These are phyloP conservation scores for Stegodyphus mimosarum DNA, from an alignment of 1,140 invertebrate species.

Conservation along the genomic window DNA sequence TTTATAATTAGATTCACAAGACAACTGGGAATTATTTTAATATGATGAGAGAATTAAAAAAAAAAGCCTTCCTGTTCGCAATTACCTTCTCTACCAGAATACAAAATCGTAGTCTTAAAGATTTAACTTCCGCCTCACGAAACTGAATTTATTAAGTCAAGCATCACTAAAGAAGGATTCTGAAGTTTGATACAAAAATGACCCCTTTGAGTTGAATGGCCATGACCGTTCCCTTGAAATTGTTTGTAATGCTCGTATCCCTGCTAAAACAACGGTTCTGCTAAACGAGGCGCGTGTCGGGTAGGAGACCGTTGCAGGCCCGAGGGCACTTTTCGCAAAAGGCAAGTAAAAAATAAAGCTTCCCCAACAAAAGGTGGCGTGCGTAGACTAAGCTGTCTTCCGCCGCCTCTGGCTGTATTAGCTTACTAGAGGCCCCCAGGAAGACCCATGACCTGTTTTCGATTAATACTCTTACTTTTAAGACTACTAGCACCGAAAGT, in stretches of 20 bases:
- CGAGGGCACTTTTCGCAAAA: slow-evolving; percentile 23
- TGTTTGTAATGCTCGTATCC: not conserved
- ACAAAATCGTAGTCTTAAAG: too few species aligned
- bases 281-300: slow-evolving; percentile 28
- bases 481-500: not conserved
- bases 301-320: slow-evolving; percentile 44
- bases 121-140: too few species aligned
- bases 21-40: too few species aligned
- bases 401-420: slow-evolving; percentile 26
- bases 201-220: slow-evolving; percentile 17
- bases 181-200: too few species aligned
- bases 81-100: too few species aligned
- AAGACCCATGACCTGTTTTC: slow-evolving; percentile 47
- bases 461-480: slow-evolving; percentile 59
- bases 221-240: slow-evolving; percentile 55
- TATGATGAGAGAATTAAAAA: too few species aligned
- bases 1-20: too few species aligned
- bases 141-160: too few species aligned
- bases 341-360: not conserved
- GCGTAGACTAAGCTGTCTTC: slow-evolving; percentile 32
- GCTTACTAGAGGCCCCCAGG: slow-evolving; percentile 4
- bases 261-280: slow-evolving; percentile 50
- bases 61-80: too few species aligned
- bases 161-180: too few species aligned
- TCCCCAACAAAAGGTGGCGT: not conserved